These are phyloP conservation scores for Lacerta bilineata DNA, from an alignment of 2,797 vertebrate species.

Conservation along the genomic window DNA sequence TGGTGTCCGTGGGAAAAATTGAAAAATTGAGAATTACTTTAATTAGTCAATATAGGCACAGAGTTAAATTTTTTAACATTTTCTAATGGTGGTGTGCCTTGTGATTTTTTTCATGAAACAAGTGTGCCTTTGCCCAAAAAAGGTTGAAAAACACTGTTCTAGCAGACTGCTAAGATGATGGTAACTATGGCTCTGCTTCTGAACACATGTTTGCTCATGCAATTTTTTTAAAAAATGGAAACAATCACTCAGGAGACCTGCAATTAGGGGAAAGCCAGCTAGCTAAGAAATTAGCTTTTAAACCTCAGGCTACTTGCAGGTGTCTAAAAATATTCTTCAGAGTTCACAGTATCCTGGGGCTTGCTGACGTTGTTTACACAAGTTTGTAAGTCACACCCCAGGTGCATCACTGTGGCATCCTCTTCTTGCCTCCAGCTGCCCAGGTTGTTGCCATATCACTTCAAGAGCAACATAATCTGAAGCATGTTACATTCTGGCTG, in stretches of 20 bases:
- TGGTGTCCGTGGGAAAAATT: too few species aligned
- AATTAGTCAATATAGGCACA: too few species aligned
- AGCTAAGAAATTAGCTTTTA: slow-evolving; percentile 9
- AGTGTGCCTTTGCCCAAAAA: too few species aligned
- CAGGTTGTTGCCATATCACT: slow-evolving; percentile 24
- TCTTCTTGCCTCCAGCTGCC: slow-evolving; percentile 10
- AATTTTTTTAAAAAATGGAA: background rate
- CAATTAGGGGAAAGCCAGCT: background rate
- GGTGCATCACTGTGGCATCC: background rate
- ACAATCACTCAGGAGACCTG: background rate
- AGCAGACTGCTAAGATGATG: background rate
- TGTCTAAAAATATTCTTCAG: slow-evolving; percentile 3
- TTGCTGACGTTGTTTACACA: slow-evolving; percentile 17
- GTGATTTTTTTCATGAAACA: too few species aligned
- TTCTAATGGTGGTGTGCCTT: too few species aligned
- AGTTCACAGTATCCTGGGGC: background rate
- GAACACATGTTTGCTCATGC: background rate
- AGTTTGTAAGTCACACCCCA: background rate
- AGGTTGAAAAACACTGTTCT: too few species aligned
- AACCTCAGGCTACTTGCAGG: background rate
- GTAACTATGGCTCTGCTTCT: background rate
- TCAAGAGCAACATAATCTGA: slow-evolving; percentile 17
- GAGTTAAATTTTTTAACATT: too few species aligned
- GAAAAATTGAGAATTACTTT: too few species aligned
- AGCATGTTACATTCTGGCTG: background rate